Base-by-base conservation (phyloP, 2,797 vertebrate species). In the Parauchenoglanis punctatus region DNA sequence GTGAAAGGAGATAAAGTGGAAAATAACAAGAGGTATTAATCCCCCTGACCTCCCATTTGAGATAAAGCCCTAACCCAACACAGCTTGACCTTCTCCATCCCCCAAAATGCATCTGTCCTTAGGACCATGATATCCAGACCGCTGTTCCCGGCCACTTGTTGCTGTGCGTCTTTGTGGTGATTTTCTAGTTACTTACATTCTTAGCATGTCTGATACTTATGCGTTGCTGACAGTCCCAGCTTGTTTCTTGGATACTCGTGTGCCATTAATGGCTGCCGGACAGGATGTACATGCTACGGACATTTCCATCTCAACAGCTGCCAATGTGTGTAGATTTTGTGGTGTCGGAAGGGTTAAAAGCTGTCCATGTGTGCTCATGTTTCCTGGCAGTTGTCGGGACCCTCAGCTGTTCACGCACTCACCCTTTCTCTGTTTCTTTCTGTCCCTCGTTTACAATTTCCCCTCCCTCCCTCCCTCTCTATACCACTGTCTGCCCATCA, bases 381-480 rank as follows among this genome's bases (percentile, higher is more conserved):
- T 89, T 86, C 86, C 81, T 81, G 84, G 31, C 90, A 88, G 90
- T 88, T 90, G 88, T 89, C 84, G 3, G 58, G 52, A 86, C 58
- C 56, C 70, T 89, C 88, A 89, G 88, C 90, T 90, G 90, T 89
- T 85, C 84, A 89, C 35, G 17, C 73, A 8, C 61, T 77, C 68
- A 11, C 58, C 49, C 77, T 86, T 49, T 78, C 40, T 83, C 67
- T 58, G 46, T 75, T 31, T 68, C 54, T 56, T 56, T 70, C 10
- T 52, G 52, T 52, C 65, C 40, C 40, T 81, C 76, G 13, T 68
- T 84, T 75, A 28, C 40, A 0, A 65, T 81, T 46, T 85, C 65
- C 35, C 17, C 44, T 56, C 49, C 49, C 15, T 56, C 49, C 49
- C 15, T 61, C 10, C 28, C 13, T 63, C 40, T 0, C 80, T 44